phyloP scores from a whole-genome alignment of 2,797 vertebrate genomes.

The Macropus fuliginosus region DNA sequence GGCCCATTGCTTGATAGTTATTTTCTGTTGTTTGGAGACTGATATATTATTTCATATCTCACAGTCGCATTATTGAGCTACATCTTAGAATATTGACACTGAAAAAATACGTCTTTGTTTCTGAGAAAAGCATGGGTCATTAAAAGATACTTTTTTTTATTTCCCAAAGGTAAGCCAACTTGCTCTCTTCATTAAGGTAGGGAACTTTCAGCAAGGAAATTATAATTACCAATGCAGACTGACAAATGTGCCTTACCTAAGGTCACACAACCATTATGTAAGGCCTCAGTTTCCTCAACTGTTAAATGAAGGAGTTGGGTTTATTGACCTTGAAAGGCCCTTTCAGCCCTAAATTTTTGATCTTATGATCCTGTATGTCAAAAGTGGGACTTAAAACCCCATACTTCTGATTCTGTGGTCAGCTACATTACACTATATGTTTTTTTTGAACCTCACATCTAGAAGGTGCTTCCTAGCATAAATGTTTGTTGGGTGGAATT shows the following conservation, averaged over 20 bases:
- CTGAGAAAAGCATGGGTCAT: too few species aligned
- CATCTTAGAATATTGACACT: too few species aligned
- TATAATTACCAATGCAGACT: not conserved
- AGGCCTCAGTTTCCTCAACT: not conserved
- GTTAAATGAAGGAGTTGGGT: not conserved
- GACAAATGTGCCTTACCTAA: not conserved
- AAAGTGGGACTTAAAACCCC: not conserved
- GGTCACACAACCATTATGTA: not conserved
- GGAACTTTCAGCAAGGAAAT: not conserved
- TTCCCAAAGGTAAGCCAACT: not conserved
- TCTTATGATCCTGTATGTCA: not conserved
- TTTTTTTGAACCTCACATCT: not conserved
- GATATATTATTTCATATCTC: too few species aligned
- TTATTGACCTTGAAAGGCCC: not conserved
- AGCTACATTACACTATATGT: not conserved
- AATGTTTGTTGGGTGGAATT: slow-evolving; percentile 48
- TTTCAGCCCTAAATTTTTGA: not conserved
- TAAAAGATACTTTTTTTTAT: not conserved
- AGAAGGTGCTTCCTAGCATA: not conserved
- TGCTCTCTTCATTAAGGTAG: not conserved
- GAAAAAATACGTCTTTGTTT: too few species aligned
- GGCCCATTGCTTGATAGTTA: too few species aligned
- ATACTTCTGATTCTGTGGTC: not conserved
- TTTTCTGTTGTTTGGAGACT: too few species aligned
- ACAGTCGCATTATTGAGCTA: too few species aligned